Percentiles rank a stretch among this genome's conserved stretches.
These are phyloP conservation scores for Peromyscus eremicus DNA, from an alignment of 2,797 vertebrate species.

Conservation along the genomic window DNA sequence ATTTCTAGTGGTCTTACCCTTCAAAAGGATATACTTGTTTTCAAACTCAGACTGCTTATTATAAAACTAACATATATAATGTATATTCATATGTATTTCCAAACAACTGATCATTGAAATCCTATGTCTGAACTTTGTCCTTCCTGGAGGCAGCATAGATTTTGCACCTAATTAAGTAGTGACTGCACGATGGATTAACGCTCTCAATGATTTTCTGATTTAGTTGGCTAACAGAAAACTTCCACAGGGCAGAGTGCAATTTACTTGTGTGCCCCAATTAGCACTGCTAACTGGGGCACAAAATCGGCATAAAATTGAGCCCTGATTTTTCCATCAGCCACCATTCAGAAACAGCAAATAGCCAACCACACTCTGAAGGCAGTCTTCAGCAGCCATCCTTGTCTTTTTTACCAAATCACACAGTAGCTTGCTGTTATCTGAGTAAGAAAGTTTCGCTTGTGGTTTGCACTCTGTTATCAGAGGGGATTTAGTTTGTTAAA, in stretches of 20 bases:
- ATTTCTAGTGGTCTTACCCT: background rate
- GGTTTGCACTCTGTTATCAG: background rate
- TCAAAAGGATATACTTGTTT: slow-evolving; percentile 23
- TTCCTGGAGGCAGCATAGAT: slow-evolving; percentile 87
- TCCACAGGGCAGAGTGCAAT: slow-evolving; percentile 90
- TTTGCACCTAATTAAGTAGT: slow-evolving; percentile 90
- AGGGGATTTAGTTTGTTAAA: background rate
- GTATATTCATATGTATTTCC: slow-evolving; percentile 11
- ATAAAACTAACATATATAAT: background rate
- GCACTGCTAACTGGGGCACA: slow-evolving; percentile 92
- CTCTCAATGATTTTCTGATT: slow-evolving; percentile 89
- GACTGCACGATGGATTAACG: slow-evolving; percentile 83
- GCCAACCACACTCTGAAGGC: slow-evolving; percentile 44
- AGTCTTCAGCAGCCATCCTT: slow-evolving; percentile 3
- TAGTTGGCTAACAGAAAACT: slow-evolving; percentile 90
- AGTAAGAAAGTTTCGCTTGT: slow-evolving; percentile 11
- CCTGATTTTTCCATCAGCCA: slow-evolving; percentile 77
- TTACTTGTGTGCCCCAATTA: slow-evolving; percentile 91
- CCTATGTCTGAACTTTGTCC: slow-evolving; percentile 83
- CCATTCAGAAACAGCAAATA: slow-evolving; percentile 74
- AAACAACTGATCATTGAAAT: slow-evolving; percentile 69
- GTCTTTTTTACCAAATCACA: background rate
- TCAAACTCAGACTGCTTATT: slow-evolving; percentile 40
- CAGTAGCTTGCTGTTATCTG: slow-evolving; percentile 33
- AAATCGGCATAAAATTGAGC: slow-evolving; percentile 86